Conservation (phyloP, 2,797 vertebrate species). For the Enteromius trimaculatus region DNA sequence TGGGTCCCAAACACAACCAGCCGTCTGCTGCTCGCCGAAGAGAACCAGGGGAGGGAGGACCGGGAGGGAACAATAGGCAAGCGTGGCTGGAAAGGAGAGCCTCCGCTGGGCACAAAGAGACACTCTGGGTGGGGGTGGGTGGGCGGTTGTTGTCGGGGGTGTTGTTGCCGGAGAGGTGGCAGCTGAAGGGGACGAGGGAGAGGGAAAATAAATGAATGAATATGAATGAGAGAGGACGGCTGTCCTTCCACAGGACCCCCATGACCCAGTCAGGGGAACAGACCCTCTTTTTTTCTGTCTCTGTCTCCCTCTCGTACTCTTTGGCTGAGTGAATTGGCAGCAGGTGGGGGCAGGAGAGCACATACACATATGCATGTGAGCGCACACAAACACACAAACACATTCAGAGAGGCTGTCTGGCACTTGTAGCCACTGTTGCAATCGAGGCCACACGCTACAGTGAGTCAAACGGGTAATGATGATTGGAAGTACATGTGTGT, state of each 20-base stretch:
- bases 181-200: constrained; percentile 49
- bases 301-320: constrained; percentile 43
- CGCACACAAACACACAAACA: constrained; percentile 48
- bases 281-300: constrained; percentile 54
- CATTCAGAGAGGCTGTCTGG: constrained; percentile 40
- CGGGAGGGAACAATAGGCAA: constrained; percentile 53
- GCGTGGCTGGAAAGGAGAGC: constrained; percentile 55
- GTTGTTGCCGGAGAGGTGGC: constrained; percentile 51
- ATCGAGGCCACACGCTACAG: constrained; percentile 39
- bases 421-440: constrained; percentile 27
- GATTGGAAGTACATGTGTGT: constrained; percentile 32
- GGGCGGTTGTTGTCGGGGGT: constrained; percentile 33
- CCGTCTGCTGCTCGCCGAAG: constrained; percentile 42
- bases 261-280: constrained; percentile 52
- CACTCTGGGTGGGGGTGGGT: constrained; percentile 39
- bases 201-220: constrained; percentile 56
- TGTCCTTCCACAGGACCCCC: constrained; percentile 58
- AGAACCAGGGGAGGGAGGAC: constrained; percentile 47
- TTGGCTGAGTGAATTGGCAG: constrained; percentile 51
- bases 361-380: constrained; percentile 40
- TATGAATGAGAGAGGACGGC: constrained; percentile 63
- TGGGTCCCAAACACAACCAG: constrained; percentile 29
- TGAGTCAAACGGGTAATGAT: constrained; percentile 40
- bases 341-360: constrained; percentile 53
- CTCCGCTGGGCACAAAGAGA: constrained; percentile 52